Percentiles rank a stretch among this genome's conserved stretches.
These are phyloP conservation scores for Hypomecis atomaria DNA, from an alignment of 2,888 invertebrate genomes.

Conservation along the genomic window DNA sequence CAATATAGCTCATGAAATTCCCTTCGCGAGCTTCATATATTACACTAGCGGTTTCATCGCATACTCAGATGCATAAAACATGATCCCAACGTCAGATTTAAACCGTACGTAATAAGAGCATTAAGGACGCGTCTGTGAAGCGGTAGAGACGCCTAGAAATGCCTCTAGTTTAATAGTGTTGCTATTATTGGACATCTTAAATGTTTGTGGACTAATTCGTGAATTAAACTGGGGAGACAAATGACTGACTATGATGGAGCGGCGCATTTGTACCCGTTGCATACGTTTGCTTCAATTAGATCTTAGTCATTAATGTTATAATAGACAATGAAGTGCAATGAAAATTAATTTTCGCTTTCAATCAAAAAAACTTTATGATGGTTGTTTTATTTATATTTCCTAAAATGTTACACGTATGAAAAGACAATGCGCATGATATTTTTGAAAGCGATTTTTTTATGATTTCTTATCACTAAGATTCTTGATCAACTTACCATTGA, in stretches of 20 bases:
- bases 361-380: too few species aligned
- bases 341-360: too few species aligned
- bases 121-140: constrained; percentile 66
- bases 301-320: not conserved
- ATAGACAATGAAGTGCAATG: too few species aligned
- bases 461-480: too few species aligned
- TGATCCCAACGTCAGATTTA: constrained; percentile 82
- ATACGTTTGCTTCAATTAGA: not conserved
- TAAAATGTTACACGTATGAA: too few species aligned
- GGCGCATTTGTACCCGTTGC: constrained; percentile 1
- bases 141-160: constrained; percentile 54
- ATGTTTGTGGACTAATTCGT: constrained; percentile 34
- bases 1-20: constrained; percentile 73
- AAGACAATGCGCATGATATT: too few species aligned
- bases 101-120: constrained; percentile 82
- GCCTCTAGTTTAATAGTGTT: constrained; percentile 52
- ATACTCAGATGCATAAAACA: constrained; percentile 82
- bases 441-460: too few species aligned
- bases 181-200: constrained; percentile 38
- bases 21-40: constrained; percentile 75
- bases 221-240: constrained; percentile 17
- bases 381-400: too few species aligned
- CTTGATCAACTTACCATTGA: too few species aligned
- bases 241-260: not conserved
- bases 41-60: constrained; percentile 78